Percentiles rank a stretch among this genome's conserved stretches.
phyloP scores from a whole-genome alignment of 2,797 vertebrate species.

The Arnoldichthys spilopterus region DNA sequence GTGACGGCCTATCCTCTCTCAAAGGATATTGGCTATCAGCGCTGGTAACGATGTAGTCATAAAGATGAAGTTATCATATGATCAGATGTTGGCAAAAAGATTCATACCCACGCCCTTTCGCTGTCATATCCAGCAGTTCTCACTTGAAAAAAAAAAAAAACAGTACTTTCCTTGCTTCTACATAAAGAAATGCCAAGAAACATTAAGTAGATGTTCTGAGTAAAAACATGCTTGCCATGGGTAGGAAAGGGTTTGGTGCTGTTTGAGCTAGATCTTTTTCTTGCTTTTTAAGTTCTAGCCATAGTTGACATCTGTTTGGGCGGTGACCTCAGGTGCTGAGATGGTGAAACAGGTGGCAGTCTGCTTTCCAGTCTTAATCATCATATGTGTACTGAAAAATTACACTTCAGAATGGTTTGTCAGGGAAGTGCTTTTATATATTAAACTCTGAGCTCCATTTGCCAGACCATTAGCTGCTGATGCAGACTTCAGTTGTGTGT shows the following conservation, averaged over 20 bases:
- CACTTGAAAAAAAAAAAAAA: neutral
- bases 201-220: neutral
- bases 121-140: neutral
- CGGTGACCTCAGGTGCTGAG: neutral
- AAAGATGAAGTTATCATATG: conserved; percentile 16
- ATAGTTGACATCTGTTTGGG: conserved; percentile 13
- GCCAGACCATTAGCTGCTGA: neutral
- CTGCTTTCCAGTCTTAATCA: neutral
- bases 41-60: conserved; percentile 44
- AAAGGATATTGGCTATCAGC: conserved; percentile 35
- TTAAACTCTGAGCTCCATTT: neutral
- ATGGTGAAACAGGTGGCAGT: neutral
- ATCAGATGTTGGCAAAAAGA: neutral
- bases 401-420: neutral
- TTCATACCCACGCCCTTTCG: neutral
- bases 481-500: conserved; percentile 2
- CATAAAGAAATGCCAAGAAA: neutral
- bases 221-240: conserved; percentile 1
- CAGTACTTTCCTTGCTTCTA: neutral
- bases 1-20: neutral
- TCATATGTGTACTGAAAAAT: neutral
- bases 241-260: conserved; percentile 4
- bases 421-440: neutral
- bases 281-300: neutral
- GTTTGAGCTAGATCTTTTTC: conserved; percentile 24